Evolutionary conservation across 1,140 invertebrate species (phyloP), one percentile per base, ranked within the genome.

Genomic region (Zeugodacus cucurbitae): DNA sequence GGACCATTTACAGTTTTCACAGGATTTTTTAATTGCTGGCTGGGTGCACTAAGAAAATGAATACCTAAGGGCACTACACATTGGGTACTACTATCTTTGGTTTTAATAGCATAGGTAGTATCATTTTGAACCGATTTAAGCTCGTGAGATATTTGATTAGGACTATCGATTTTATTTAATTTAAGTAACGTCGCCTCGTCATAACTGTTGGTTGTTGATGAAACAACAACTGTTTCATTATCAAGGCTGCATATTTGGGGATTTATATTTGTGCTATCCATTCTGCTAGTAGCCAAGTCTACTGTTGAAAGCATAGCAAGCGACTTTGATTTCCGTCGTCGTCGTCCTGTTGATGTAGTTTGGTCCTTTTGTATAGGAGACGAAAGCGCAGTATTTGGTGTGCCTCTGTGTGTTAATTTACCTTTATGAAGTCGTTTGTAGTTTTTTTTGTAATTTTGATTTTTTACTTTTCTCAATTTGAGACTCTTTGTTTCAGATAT

Each of bases 1-100:
- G 87, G 67, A 54, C 92, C 92, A 34, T 91, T 86, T 86, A 90
- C 90, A 22, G 87, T 78, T 85, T 90, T 90, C 67, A 93, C 89
- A 44, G 92, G 92, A 90, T 93, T 93, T 3, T 86, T 64, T 58
- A 89, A 37, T 34, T 57, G 48, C 11, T 74, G 82, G 22, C 34
- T 59, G 10, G 62, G 44, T 20, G 64, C 22, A 37, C 70, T 87
- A 5, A 89, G 37, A 67, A 82, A 87, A 48, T 82, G 70, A 58
- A 89, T 59, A 64, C 48, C 32, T 17, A 34, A 32, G 0, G 32
- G 67, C 1, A 2, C 3, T 44, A 10, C 37, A 34, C 88, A 34
- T 85, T 89, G 88, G 7, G 88, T 87, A 62, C 37, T 58, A n/a
- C 20, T 58, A 26, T 89, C 88, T 85, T 89, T 89, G 22, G 86